A percentile compares a stretch with the other conserved stretches of the same genome.
phyloP scores from a whole-genome alignment of 1,140 invertebrate genomes.

The Homarus americanus region DNA sequence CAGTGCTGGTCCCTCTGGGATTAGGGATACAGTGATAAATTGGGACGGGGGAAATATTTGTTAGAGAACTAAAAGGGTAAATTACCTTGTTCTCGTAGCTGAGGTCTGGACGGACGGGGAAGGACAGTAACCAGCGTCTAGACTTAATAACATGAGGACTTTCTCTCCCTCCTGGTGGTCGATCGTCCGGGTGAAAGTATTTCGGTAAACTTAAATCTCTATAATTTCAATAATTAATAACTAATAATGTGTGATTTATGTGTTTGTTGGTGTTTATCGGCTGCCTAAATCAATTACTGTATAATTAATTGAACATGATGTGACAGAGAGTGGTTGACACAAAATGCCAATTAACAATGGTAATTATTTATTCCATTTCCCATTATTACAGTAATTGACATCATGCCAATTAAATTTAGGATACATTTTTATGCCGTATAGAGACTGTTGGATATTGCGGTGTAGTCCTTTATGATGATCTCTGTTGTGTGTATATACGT shows the following conservation, averaged over 20 bases:
- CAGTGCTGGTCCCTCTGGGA: no score
- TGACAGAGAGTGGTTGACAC: not conserved
- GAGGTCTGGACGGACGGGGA: no score
- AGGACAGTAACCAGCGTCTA: no score
- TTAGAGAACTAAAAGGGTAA: not conserved
- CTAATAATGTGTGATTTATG: not conserved
- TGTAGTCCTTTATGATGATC: no score
- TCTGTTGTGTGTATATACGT: no score
- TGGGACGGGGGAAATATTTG: not conserved
- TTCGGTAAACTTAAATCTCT: not conserved
- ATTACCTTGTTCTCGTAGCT: no score
- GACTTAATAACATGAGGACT: no score
- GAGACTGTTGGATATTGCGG: not conserved
- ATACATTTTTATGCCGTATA: not conserved
- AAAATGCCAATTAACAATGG: conserved; percentile 1
- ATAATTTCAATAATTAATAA: not conserved
- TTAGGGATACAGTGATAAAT: not conserved
- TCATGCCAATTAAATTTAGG: no score
- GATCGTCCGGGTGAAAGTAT: no score
- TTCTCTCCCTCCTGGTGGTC: no score
- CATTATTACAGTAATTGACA: not conserved
- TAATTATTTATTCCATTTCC: not conserved
- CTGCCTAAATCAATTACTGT: not conserved
- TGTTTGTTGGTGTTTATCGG: not conserved
- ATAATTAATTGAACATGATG: not conserved